These are phyloP conservation scores for Temnothorax rugatulus DNA, from an alignment of 2,888 invertebrate species.

Conservation along the genomic window DNA sequence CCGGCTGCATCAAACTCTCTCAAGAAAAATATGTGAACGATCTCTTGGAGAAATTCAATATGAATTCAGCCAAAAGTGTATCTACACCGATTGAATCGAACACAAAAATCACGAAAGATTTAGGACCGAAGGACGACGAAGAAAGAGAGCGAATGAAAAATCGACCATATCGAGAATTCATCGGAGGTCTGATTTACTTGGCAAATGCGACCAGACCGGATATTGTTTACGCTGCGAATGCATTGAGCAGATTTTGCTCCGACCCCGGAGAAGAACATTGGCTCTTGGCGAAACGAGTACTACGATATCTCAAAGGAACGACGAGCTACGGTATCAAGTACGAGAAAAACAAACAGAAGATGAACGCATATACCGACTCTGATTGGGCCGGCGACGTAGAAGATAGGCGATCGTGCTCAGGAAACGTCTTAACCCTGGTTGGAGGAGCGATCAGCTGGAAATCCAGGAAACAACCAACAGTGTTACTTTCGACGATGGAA, in stretches of 20 bases:
- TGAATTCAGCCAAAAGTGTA: not conserved
- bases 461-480: not conserved
- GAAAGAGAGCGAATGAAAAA: not conserved
- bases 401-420: not conserved
- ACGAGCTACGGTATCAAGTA: not conserved
- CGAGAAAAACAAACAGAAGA: not conserved
- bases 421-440: not conserved
- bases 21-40: not conserved
- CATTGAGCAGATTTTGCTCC: not conserved
- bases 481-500: not conserved
- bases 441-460: constrained; percentile 5
- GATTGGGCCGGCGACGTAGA: not conserved
- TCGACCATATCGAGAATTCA: not conserved
- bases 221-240: not conserved
- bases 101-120: not conserved
- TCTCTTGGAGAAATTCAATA: not conserved
- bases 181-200: not conserved
- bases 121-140: not conserved
- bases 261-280: not conserved
- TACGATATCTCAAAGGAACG: not conserved
- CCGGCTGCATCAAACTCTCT: not conserved
- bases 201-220: not conserved
- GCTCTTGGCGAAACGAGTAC: not conserved
- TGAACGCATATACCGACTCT: not conserved
- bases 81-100: not conserved